Percentiles rank a stretch among this genome's conserved stretches.
These are phyloP conservation scores for Automeris io DNA, from an alignment of 2,888 invertebrate species.

Conservation along the genomic window DNA sequence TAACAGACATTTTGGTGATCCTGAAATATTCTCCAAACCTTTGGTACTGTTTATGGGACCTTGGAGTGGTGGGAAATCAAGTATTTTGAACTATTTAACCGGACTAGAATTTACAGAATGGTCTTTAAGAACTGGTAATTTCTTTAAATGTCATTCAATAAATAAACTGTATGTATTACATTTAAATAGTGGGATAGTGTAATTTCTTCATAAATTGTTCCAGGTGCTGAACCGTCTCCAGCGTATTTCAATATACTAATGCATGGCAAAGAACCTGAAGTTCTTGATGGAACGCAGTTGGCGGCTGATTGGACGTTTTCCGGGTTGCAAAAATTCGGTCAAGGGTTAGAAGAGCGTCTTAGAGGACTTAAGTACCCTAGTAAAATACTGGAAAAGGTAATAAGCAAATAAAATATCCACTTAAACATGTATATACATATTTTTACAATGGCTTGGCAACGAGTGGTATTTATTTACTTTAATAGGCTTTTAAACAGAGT, in stretches of 20 bases:
- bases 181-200: neutral
- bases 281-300: constrained; percentile 93
- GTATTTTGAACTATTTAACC: constrained; percentile 93
- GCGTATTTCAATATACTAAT: constrained; percentile 95
- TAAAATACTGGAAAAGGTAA: constrained; percentile 91
- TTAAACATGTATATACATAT: too few species aligned
- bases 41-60: constrained; percentile 96
- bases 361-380: constrained; percentile 88
- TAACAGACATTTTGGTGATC: constrained; percentile 94
- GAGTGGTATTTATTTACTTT: too few species aligned
- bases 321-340: constrained; percentile 95
- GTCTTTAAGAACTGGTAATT: constrained; percentile 89
- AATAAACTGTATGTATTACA: neutral
- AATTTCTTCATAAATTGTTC: constrained; percentile 3
- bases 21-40: constrained; percentile 96
- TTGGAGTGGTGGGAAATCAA: constrained; percentile 97
- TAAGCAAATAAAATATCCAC: too few species aligned
- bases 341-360: constrained; percentile 92
- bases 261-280: constrained; percentile 90
- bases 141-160: neutral
- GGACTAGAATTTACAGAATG: constrained; percentile 90
- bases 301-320: constrained; percentile 97
- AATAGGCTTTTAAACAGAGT: neutral
- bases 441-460: too few species aligned
- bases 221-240: constrained; percentile 96